phyloP scores from a whole-genome alignment of 2,113 vertebrate genomes.

The Corythornis cristatus region DNA sequence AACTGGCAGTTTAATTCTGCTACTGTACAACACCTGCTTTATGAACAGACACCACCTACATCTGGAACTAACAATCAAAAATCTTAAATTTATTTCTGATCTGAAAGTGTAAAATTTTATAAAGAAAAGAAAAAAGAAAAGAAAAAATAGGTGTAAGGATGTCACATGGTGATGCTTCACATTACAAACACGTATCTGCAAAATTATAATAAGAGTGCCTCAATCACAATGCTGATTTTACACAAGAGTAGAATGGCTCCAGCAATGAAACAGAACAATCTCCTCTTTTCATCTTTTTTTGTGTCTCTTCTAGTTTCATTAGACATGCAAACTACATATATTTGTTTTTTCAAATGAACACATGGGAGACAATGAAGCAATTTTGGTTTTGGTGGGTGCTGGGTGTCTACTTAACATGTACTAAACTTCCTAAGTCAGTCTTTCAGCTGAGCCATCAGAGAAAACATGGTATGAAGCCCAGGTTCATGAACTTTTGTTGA shows the following conservation, averaged over 20 bases:
- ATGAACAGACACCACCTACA: background rate
- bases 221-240: background rate
- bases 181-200: background rate
- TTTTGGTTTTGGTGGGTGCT: background rate
- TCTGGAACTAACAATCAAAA: background rate
- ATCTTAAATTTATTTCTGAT: background rate
- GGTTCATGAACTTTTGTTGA: background rate
- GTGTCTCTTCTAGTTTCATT: background rate
- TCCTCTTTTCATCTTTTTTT: background rate
- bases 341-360: background rate
- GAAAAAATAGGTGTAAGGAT: background rate
- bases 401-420: background rate
- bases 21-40: background rate
- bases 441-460: background rate
- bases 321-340: background rate
- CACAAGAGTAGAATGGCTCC: background rate
- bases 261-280: background rate
- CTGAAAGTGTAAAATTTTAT: background rate
- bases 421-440: background rate
- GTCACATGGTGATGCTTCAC: background rate
- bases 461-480: background rate
- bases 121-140: background rate
- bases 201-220: constrained; percentile 3
- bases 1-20: background rate
- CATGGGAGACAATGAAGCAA: background rate